Evolutionary conservation across 2,797 vertebrate genomes (phyloP), one percentile per base, ranked within the genome.

Genomic region (Nothura maculosa): DNA sequence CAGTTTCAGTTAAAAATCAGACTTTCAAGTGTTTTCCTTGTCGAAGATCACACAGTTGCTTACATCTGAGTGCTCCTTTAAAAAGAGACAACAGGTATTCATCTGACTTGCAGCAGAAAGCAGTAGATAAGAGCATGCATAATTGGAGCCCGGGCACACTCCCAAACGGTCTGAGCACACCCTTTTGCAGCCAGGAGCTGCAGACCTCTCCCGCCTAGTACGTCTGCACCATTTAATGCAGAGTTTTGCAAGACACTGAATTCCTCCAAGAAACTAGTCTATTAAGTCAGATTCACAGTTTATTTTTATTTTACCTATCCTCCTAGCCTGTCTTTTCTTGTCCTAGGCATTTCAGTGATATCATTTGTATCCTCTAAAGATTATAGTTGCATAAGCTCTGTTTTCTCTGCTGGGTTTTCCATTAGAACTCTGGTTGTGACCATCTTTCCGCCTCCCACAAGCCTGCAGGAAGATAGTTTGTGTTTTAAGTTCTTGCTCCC

Each of bases 61-160:
- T 9, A 2, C 57, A 54, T 20, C 11, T 6, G 47, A 62, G 55
- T 72, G 36, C 27, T 68, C 25, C 68, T 87, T 93, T 92, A 66
- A 83, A 82, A 83, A 76, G 20, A 73, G 81, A 73, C 48, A 81
- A 79, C 47, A 45, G 57, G 21, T 75, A 55, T 64, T 94, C 68
- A 78, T 93, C 60, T 81, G 81, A 73, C 72, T 8, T 10, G 52
- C 62, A 91, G 84, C 90, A 93, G 84, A 88, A 61, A 63, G 47
- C 47, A 69, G 67, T 30, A 82, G 92, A 95, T 91, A 96, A 92
- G 80, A 89, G 55, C 12, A 16, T 1, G 36, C 47, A 79, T 69
- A 77, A 7, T 2, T 89, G 68, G 74, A 85, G 36, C 34, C 45
- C 38, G 73, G 68, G 79, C 66, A 87, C 67, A 27, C 54, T 69